A percentile compares a stretch with the other conserved stretches of the same genome.
Conservation (phyloP, 2,888 invertebrate species). For the Diaperis boleti region DNA sequence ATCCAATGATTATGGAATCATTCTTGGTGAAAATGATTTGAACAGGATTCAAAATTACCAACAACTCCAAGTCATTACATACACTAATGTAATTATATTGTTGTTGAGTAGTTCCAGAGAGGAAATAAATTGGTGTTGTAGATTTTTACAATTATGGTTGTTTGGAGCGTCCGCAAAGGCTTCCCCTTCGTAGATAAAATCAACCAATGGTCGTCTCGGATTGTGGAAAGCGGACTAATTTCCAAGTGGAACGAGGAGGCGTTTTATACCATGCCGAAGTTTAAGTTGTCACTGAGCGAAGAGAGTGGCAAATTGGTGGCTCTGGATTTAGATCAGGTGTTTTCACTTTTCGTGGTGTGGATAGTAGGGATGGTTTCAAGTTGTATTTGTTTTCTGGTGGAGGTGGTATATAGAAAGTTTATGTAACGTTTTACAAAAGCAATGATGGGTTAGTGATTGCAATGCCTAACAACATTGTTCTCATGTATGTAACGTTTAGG, state of each 20-base stretch:
- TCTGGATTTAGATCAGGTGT: not conserved
- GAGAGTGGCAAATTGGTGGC: not conserved
- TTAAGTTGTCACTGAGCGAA: not conserved
- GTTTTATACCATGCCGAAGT: not conserved
- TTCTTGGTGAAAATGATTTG: not conserved
- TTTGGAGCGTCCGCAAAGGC: conserved; percentile 9
- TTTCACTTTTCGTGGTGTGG: not conserved
- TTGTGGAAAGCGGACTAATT: conserved; percentile 1
- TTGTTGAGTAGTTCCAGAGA: not conserved
- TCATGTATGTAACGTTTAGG: too few species aligned
- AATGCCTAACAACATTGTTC: too few species aligned
- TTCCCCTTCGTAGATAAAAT: conserved; percentile 17
- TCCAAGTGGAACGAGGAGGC: not conserved
- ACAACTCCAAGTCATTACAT: not conserved
- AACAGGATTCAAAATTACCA: not conserved
- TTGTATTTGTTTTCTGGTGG: too few species aligned
- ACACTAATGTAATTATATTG: not conserved
- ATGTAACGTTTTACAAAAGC: too few species aligned
- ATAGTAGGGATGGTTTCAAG: too few species aligned
- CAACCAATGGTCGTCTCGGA: conserved; percentile 9
- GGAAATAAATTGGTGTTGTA: not conserved
- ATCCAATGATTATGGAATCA: not conserved
- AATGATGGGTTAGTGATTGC: too few species aligned
- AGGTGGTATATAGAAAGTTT: too few species aligned
- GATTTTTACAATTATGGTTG: not conserved